Conservation (phyloP, 2,888 invertebrate species). For the Cheilosia impressa region DNA sequence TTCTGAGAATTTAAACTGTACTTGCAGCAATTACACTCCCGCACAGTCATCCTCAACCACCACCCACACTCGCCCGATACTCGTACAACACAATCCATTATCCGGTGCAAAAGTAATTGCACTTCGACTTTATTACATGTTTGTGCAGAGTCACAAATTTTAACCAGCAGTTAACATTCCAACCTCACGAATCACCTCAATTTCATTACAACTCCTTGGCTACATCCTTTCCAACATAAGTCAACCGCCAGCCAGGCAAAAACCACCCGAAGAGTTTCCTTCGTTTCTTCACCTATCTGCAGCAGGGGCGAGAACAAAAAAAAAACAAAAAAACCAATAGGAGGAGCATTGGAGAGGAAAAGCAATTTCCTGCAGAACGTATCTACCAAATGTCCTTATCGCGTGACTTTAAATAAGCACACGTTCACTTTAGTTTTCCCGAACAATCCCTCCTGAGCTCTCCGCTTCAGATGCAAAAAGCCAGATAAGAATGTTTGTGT, state of each 20-base stretch:
- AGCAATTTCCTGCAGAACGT: conserved; percentile 62
- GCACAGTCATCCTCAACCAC: background rate
- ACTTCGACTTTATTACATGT: conserved; percentile 53
- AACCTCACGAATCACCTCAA: conserved; percentile 21
- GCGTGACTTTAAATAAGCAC: conserved; percentile 73
- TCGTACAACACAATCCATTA: conserved; percentile 40
- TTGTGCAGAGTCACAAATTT: conserved; percentile 64
- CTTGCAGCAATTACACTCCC: background rate
- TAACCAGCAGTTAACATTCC: conserved; percentile 44
- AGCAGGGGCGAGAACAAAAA: background rate
- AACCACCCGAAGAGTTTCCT: conserved; percentile 10
- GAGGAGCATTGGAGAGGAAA: conserved; percentile 19
- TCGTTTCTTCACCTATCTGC: background rate
- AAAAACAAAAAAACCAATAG: conserved; percentile 7
- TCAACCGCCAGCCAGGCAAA: conserved; percentile 23
- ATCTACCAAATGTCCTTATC: conserved; percentile 69
- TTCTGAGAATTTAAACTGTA: background rate
- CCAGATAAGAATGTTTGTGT: conserved; percentile 53
- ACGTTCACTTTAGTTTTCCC: conserved; percentile 65
- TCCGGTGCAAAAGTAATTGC: conserved; percentile 39
- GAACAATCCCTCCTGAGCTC: conserved; percentile 9
- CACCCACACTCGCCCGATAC: background rate
- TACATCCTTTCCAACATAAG: conserved; percentile 38
- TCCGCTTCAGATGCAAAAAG: conserved; percentile 22
- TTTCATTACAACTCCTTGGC: conserved; percentile 14